phyloP scores from a whole-genome alignment of 2,888 invertebrate genomes.

The Smittia aterrima region DNA sequence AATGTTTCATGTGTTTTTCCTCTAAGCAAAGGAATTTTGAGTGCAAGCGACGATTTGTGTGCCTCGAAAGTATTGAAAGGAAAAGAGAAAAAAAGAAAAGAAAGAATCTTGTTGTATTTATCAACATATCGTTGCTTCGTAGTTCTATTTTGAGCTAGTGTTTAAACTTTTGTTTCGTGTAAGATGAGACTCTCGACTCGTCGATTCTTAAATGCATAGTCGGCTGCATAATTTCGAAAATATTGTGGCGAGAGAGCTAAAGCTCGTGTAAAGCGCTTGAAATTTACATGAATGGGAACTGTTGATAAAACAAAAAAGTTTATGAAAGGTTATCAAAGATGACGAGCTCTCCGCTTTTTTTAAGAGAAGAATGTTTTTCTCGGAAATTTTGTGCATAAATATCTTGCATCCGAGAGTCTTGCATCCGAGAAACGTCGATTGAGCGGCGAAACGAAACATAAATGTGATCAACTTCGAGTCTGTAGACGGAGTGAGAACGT shows the following conservation, averaged over 20 bases:
- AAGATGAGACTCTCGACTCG: constrained; percentile 1
- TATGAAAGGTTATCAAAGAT: background rate
- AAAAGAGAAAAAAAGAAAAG: constrained; percentile 20
- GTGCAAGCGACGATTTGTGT: background rate
- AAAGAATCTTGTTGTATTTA: constrained; percentile 36
- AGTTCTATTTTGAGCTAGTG: constrained; percentile 29
- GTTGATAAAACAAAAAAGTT: background rate
- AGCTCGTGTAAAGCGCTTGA: background rate
- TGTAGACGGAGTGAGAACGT: background rate
- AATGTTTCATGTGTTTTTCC: background rate
- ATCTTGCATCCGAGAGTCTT: background rate
- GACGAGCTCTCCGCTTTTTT: background rate
- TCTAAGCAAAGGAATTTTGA: background rate
- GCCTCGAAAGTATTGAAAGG: background rate
- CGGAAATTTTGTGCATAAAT: constrained; percentile 2
- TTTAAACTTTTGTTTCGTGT: constrained; percentile 1
- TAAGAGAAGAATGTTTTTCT: background rate
- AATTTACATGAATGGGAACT: background rate
- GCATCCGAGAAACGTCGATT: no score
- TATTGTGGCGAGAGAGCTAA: background rate
- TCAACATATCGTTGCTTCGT: constrained; percentile 27
- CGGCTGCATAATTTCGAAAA: background rate
- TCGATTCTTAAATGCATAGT: constrained; percentile 12
- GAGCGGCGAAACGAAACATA: background rate
- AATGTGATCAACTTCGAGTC: background rate